Percentiles rank a stretch among this genome's conserved stretches.
Conservation (phyloP, 1,140 invertebrate genomes). For the Macrocentrus cingulum region DNA sequence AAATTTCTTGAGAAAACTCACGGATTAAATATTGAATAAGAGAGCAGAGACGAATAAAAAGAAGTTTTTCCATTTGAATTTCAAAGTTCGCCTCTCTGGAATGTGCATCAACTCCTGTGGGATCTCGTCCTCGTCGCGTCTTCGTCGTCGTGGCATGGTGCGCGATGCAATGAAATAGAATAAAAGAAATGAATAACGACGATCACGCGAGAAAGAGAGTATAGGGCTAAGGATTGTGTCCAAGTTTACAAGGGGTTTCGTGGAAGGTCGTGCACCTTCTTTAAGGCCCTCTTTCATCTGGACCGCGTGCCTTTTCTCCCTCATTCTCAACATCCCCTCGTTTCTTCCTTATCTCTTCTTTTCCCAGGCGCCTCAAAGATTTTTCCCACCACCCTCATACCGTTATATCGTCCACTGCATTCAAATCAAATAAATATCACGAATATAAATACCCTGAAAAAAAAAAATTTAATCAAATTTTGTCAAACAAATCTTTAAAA, state of each 20-base stretch:
- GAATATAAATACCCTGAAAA: not conserved
- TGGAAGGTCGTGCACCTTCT: constrained; percentile 55
- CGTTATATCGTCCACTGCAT: not conserved
- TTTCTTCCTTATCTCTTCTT: constrained; percentile 30
- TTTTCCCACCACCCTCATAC: constrained; percentile 17
- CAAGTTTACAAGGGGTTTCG: constrained; percentile 57
- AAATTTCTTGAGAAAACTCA: constrained; percentile 4
- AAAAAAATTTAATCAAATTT: no score
- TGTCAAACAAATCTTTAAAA: no score
- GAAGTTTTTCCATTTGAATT: constrained; percentile 17
- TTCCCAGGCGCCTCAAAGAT: constrained; percentile 30
- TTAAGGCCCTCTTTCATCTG: constrained; percentile 54
- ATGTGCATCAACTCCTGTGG: constrained; percentile 10
- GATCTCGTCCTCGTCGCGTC: no score
- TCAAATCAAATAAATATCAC: constrained; percentile 3
- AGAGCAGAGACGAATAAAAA: not conserved
- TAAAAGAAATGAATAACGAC: constrained; percentile 25
- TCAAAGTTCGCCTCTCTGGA: not conserved
- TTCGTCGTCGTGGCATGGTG: no score
- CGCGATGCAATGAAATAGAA: not conserved
- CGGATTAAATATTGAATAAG: constrained; percentile 11
- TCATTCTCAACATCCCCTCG: constrained; percentile 4
- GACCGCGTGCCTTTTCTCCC: constrained; percentile 42
- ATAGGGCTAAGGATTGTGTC: constrained; percentile 38
- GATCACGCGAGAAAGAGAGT: constrained; percentile 18